Conservation (phyloP, 2,113 vertebrate genomes). For the Ailurus styani region DNA sequence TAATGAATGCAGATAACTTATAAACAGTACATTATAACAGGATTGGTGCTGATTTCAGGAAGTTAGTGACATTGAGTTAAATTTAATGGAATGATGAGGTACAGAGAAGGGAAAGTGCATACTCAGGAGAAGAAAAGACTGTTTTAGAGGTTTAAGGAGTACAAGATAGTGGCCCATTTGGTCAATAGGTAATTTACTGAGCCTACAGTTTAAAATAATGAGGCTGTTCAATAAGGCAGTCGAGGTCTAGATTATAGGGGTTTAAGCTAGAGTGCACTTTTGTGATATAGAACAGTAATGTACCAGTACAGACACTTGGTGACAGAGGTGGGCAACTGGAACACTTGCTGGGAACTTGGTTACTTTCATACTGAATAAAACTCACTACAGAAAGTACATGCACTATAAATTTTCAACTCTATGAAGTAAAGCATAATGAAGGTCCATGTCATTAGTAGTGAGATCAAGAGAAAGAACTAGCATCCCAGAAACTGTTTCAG, state of each 20-base stretch:
- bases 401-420: neutral
- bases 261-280: neutral
- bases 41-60: neutral
- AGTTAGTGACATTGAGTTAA: neutral
- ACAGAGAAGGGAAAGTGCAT: neutral
- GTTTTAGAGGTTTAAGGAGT: neutral
- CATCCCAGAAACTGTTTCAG: neutral
- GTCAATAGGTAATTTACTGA: neutral
- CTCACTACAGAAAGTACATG: neutral
- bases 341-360: neutral
- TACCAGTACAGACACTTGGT: neutral
- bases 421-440: neutral
- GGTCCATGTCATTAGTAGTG: neutral
- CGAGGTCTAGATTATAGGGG: neutral
- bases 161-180: neutral
- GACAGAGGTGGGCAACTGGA: neutral
- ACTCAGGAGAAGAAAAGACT: neutral
- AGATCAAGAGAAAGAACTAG: neutral
- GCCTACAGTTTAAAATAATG: neutral
- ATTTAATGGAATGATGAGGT: neutral
- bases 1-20: neutral
- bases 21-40: neutral
- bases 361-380: neutral
- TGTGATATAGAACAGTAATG: neutral
- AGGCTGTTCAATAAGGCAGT: neutral